These are phyloP conservation scores for Limnephilus rhombicus DNA, from an alignment of 2,888 invertebrate species.

Conservation along the genomic window DNA sequence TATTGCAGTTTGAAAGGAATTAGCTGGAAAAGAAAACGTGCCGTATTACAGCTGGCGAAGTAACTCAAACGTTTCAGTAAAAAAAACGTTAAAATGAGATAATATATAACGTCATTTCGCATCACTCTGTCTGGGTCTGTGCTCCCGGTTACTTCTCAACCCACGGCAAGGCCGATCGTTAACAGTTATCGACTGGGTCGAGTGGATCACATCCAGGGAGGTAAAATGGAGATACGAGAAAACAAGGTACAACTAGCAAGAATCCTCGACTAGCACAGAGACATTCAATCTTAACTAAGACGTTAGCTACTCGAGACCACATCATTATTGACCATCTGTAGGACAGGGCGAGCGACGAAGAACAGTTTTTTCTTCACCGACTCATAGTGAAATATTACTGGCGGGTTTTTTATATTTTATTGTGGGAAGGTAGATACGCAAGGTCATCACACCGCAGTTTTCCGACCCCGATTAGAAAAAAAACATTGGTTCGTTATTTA, in stretches of 20 bases:
- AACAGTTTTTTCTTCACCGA: neutral
- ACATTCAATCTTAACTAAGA: neutral
- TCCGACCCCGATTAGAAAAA: constrained; percentile 32
- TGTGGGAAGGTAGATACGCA: constrained; percentile 2
- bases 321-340: neutral
- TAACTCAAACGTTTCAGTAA: constrained; percentile 9
- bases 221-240: neutral
- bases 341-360: neutral
- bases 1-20: constrained; percentile 39
- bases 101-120: constrained; percentile 36
- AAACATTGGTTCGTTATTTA: constrained; percentile 36
- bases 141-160: constrained; percentile 29
- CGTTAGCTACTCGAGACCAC: neutral
- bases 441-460: constrained; percentile 37
- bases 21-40: constrained; percentile 34
- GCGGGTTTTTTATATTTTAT: constrained; percentile 6
- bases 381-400: neutral
- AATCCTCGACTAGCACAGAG: neutral
- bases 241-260: neutral
- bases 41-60: constrained; percentile 7
- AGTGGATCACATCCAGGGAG: constrained; percentile 15
- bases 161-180: constrained; percentile 52
- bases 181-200: constrained; percentile 32
- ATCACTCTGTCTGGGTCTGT: neutral
- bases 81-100: neutral